Evolutionary conservation across 2,797 vertebrate species (phyloP).

Genomic region (Sebastes cheni): DNA sequence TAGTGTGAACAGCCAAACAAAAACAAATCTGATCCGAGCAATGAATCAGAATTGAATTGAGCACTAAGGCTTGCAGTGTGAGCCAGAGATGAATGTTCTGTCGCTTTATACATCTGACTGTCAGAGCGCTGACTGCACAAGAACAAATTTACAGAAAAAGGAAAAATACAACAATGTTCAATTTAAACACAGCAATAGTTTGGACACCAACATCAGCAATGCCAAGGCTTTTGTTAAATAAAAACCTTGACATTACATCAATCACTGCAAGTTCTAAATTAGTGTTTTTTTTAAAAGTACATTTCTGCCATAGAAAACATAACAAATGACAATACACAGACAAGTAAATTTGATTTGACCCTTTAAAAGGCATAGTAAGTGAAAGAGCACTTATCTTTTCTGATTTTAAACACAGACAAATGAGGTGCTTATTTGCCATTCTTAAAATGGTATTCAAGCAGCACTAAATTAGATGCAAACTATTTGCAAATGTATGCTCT

Average conservation of each 20-base stretch:
- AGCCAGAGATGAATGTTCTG: not conserved
- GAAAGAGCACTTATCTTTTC: conserved; percentile 28
- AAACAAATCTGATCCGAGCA: not conserved
- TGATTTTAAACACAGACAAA: conserved; percentile 36
- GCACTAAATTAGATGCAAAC: conserved; percentile 68
- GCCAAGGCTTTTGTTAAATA: not conserved
- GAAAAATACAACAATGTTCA: not conserved
- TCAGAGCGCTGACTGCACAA: not conserved
- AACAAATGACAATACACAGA: not conserved
- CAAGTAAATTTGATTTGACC: not conserved
- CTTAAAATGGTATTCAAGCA: conserved; percentile 50
- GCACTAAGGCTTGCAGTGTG: not conserved
- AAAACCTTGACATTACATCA: not conserved
- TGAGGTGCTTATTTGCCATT: conserved; percentile 33
- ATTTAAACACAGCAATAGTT: conserved; percentile 1
- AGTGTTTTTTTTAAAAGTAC: not conserved
- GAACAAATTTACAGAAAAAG: not conserved
- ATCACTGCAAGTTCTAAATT: not conserved
- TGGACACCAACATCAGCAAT: not conserved
- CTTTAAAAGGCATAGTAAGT: conserved; percentile 11
- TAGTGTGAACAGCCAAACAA: not conserved
- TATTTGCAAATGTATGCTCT: conserved; percentile 76
- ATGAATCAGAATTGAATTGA: not conserved
- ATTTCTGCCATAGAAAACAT: not conserved
- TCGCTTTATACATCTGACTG: not conserved